These are phyloP conservation scores for Lepidotrigona ventralis DNA, from an alignment of 1,140 invertebrate species.

Conservation along the genomic window DNA sequence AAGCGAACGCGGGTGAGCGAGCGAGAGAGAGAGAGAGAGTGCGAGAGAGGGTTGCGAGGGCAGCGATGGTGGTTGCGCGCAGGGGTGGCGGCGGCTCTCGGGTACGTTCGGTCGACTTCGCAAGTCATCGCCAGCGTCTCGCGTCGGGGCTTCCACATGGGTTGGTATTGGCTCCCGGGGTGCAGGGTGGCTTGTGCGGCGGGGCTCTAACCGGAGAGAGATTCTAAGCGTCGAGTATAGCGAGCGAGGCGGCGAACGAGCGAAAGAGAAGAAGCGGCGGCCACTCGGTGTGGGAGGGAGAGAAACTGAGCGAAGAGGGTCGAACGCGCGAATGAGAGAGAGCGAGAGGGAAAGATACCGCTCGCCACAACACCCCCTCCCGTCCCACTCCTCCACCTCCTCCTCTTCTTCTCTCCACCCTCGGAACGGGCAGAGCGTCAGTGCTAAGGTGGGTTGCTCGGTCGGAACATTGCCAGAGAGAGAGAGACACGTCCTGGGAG, in stretches of 20 bases:
- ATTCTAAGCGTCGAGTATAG: slow-evolving; percentile 51
- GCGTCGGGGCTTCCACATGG: slow-evolving; percentile 79
- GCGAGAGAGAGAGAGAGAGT: not conserved
- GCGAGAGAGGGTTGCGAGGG: not conserved
- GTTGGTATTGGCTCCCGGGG: slow-evolving; percentile 80
- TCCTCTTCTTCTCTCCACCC: slow-evolving; percentile 57
- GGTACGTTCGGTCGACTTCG: slow-evolving; percentile 72
- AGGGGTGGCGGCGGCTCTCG: slow-evolving; percentile 62
- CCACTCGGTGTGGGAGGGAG: slow-evolving; percentile 5
- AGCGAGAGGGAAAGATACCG: slow-evolving; percentile 49
- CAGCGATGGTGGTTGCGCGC: slow-evolving; percentile 61
- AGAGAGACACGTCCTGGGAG: slow-evolving; percentile 75
- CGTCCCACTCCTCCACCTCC: slow-evolving; percentile 44
- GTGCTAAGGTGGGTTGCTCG: slow-evolving; percentile 78
- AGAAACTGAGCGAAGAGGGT: slow-evolving; percentile 45
- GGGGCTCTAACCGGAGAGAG: slow-evolving; percentile 72
- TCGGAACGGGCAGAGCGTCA: slow-evolving; percentile 76
- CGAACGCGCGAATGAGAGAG: slow-evolving; percentile 30
- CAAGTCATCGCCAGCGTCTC: slow-evolving; percentile 74
- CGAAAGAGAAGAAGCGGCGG: slow-evolving; percentile 16
- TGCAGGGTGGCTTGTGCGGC: slow-evolving; percentile 75
- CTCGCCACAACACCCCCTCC: slow-evolving; percentile 72
- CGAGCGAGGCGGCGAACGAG: slow-evolving; percentile 41
- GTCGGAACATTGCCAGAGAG: slow-evolving; percentile 75
- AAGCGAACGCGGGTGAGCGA: not conserved